A percentile compares a stretch with the other conserved stretches of the same genome.
phyloP scores from a whole-genome alignment of 2,797 vertebrate species.

The Coilia nasus region DNA sequence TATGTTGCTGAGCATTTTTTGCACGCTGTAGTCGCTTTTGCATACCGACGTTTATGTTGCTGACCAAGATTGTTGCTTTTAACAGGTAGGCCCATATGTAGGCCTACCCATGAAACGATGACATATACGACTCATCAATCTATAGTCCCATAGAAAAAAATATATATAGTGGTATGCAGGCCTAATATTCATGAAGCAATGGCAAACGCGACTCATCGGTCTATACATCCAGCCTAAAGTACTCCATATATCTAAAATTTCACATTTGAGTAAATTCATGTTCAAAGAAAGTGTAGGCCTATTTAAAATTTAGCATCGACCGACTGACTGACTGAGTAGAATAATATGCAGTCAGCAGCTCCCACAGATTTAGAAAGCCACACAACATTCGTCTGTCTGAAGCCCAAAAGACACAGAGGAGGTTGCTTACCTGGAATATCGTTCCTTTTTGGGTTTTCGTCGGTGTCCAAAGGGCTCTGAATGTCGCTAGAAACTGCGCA shows the following conservation, averaged over 20 bases:
- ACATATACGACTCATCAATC: too few relatives aligned
- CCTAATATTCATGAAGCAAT: too few relatives aligned
- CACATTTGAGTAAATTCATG: neutral
- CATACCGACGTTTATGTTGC: neutral
- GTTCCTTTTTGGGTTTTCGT: conserved; percentile 51
- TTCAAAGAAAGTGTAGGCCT: neutral
- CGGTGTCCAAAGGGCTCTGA: conserved; percentile 44
- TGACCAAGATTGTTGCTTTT: too few relatives aligned
- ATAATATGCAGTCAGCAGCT: neutral
- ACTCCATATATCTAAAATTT: too few relatives aligned
- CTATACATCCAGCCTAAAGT: too few relatives aligned
- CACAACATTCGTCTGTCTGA: neutral
- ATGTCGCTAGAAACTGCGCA: conserved; percentile 38
- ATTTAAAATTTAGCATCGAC: neutral
- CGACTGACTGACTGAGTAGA: too few relatives aligned
- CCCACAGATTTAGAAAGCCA: neutral
- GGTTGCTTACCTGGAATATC: conserved; percentile 68
- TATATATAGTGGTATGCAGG: too few relatives aligned
- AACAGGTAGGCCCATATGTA: too few relatives aligned
- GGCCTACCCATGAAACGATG: too few relatives aligned
- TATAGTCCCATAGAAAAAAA: too few relatives aligned
- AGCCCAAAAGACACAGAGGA: neutral
- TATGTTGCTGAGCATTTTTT: conserved; percentile 7
- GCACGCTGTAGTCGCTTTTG: neutral
- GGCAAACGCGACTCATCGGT: too few relatives aligned